Percentiles rank a stretch among this genome's conserved stretches.
Evolutionary conservation across 2,797 vertebrate species (phyloP).

Genomic region (Muraenolepis orangiensis): DNA sequence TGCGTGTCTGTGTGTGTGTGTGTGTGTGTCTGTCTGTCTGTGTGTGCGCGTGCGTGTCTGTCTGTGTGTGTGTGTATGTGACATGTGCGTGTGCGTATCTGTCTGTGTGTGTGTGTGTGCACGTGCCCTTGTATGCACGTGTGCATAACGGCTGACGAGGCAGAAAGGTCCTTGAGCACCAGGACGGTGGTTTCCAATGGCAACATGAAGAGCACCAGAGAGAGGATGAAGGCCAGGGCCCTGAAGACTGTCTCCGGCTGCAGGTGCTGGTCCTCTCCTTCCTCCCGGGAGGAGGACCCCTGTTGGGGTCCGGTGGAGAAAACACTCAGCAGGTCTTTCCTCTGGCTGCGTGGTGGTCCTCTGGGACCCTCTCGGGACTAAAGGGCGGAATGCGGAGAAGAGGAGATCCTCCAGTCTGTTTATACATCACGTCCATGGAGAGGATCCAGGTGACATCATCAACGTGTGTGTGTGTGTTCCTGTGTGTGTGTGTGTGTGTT

Average conservation of each 20-base stretch:
- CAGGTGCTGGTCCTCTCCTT: too few relatives aligned
- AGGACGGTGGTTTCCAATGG: constrained; percentile 53
- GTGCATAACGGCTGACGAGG: not conserved
- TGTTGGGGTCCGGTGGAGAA: too few relatives aligned
- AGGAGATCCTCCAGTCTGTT: too few relatives aligned
- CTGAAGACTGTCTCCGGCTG: not conserved
- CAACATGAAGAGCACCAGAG: constrained; percentile 36
- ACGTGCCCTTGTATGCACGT: not conserved
- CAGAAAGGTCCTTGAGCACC: constrained; percentile 25
- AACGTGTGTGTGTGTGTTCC: not conserved
- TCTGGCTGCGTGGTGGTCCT: too few relatives aligned
- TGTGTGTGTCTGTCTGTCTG: not conserved
- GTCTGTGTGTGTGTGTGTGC: not conserved
- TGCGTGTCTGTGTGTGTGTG: not conserved
- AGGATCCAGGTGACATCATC: not conserved
- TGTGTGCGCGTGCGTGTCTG: not conserved
- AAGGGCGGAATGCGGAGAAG: too few relatives aligned
- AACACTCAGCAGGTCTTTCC: too few relatives aligned
- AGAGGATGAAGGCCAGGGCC: not conserved
- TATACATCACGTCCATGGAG: too few relatives aligned
- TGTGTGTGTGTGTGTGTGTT: too few relatives aligned
- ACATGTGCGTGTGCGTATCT: not conserved
- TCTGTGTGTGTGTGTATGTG: not conserved
- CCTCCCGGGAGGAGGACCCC: too few relatives aligned
- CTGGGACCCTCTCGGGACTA: too few relatives aligned